Percentiles rank a stretch among this genome's conserved stretches.
Evolutionary conservation across 2,888 invertebrate genomes (phyloP).

Genomic region (Quadroppia sp.): DNA sequence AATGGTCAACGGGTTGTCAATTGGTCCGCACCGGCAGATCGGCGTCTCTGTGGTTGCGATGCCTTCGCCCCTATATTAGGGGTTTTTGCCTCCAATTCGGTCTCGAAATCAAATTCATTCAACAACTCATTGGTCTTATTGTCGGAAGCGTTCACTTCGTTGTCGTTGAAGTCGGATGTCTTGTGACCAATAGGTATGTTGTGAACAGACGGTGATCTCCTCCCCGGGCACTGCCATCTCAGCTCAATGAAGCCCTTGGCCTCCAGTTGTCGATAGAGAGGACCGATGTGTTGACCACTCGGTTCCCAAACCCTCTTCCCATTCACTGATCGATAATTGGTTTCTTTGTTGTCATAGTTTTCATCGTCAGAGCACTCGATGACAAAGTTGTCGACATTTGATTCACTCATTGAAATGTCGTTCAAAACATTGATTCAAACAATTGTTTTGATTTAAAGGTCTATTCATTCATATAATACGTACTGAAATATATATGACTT

Average conservation of each 20-base stretch:
- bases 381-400: constrained; percentile 13
- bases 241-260: constrained; percentile 47
- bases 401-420: constrained; percentile 13
- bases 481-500: too few species aligned
- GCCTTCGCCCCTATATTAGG: constrained; percentile 42
- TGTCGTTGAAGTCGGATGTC: constrained; percentile 35
- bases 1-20: background rate
- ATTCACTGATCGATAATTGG: constrained; percentile 14
- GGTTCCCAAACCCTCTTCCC: constrained; percentile 47
- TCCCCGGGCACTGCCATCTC: constrained; percentile 49
- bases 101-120: constrained; percentile 49
- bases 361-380: constrained; percentile 43
- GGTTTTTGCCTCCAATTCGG: constrained; percentile 44
- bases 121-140: constrained; percentile 43
- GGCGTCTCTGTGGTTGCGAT: constrained; percentile 28
- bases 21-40: background rate
- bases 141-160: constrained; percentile 9
- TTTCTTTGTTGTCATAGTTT: constrained; percentile 28
- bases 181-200: constrained; percentile 43
- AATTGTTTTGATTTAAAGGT: background rate
- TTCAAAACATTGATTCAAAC: background rate
- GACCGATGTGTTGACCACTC: constrained; percentile 46
- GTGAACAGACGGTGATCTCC: constrained; percentile 48
- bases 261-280: constrained; percentile 47
- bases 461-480: too few species aligned